Evolutionary conservation across 2,888 invertebrate genomes (phyloP), one percentile per base, ranked within the genome.

Genomic region (Meloe dianella): DNA sequence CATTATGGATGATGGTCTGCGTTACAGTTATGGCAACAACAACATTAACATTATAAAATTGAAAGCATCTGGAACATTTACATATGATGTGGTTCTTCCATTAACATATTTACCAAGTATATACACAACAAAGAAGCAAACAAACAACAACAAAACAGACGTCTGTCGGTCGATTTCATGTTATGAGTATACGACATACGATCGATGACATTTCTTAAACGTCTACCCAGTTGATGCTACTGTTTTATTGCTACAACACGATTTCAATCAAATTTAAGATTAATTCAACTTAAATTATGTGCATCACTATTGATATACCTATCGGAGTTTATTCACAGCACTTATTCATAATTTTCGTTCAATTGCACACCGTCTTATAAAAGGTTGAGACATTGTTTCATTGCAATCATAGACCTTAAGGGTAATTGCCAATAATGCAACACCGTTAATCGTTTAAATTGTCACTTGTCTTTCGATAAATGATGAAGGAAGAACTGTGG

Each of bases 161-260:
- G 69, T 70, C 70, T 68, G 73, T 72, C 74, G 71, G 71, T 67
- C 65, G 71, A 70, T 73, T 73, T 74, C 74, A 73, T 73, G 74
- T 74, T 73, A 72, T 71, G 69, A 73, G 68, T 71, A 70, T 60
- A 63, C 64, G 67, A 71, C 67, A 71, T 69, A 67, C 51, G 47
- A 47, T 20, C 65, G 61, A 67, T 61, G 61, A 69, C 69, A 69
- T 69, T 69, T 51, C 22, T 64, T 66, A 56, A 67, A 62, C 51
- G 64, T 68, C 30, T 60, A 60, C 68, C 30, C 58, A 12, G 51
- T 22, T 51, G 24, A 5, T 51, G 51, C 12, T 22, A 22, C 22
- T 51, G 51, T 5, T 51, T 22, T 14, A 57, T 57, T 29, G 14
- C 27, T 14, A 35, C 35, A 35, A 35, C 4, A 35, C 14, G 4